Percentiles rank a stretch among this genome's conserved stretches.
phyloP scores from a whole-genome alignment of 2,888 invertebrate genomes.

The Amblyjoppa proteus region DNA sequence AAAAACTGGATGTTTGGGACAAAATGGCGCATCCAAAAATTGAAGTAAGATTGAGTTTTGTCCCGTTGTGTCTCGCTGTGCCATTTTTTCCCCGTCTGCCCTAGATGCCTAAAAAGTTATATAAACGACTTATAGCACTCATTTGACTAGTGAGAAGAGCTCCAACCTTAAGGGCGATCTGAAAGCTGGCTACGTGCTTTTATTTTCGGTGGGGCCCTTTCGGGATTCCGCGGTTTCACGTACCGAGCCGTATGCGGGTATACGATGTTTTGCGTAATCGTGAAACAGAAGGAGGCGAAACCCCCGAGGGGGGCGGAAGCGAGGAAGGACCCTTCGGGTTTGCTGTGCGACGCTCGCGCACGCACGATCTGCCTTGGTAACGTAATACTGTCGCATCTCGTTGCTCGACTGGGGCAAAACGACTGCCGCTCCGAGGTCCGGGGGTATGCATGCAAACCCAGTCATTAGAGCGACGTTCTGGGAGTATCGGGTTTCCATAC shows the following conservation, averaged over 20 bases:
- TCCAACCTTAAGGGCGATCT: background rate
- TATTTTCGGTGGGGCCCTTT: background rate
- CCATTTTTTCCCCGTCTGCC: no score
- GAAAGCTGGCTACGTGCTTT: slow-evolving; percentile 5
- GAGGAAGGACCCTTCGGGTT: background rate
- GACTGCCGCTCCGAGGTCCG: slow-evolving; percentile 25
- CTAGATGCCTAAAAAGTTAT: no score
- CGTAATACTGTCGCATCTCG: slow-evolving; percentile 53
- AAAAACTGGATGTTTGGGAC: no score
- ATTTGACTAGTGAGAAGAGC: no score
- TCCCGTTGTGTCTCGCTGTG: no score
- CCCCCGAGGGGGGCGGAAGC: slow-evolving; percentile 2
- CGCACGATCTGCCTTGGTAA: slow-evolving; percentile 57
- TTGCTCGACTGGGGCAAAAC: slow-evolving; percentile 32
- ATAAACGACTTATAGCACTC: no score
- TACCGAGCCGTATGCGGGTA: background rate
- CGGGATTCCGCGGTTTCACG: background rate
- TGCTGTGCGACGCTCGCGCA: slow-evolving; percentile 25
- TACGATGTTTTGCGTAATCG: slow-evolving; percentile 27
- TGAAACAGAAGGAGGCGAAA: slow-evolving; percentile 24
- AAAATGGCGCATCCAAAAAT: no score
- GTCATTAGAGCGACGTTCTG: slow-evolving; percentile 63
- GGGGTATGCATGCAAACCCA: slow-evolving; percentile 58
- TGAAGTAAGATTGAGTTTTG: no score
- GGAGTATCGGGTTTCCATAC: slow-evolving; percentile 65